phyloP scores from a whole-genome alignment of 2,113 vertebrate genomes.

The Rynchops niger region DNA sequence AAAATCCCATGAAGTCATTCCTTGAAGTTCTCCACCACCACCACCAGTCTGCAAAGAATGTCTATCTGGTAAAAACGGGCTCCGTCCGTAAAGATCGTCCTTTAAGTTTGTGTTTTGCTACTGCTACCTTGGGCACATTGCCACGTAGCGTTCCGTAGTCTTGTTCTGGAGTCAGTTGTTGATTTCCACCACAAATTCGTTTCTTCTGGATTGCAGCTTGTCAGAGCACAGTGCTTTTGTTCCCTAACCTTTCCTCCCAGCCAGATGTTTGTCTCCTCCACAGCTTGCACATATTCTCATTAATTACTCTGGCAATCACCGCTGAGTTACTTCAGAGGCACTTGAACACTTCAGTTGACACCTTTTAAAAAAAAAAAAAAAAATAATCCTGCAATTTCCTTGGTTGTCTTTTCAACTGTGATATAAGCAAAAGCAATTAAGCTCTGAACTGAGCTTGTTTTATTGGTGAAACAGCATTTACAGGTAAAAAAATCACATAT shows the following conservation, averaged over 20 bases:
- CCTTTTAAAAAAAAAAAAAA: not conserved
- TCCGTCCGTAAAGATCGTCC: not conserved
- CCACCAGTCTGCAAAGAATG: not conserved
- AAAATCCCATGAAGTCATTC: not conserved
- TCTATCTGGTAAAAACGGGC: not conserved
- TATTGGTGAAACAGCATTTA: not conserved
- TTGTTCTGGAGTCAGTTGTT: not conserved
- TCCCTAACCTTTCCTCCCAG: not conserved
- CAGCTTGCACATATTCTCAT: not conserved
- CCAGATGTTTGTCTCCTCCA: not conserved
- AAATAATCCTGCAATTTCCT: not conserved
- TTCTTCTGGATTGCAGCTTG: no score
- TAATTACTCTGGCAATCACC: not conserved
- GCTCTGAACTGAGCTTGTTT: not conserved
- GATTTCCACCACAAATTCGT: not conserved
- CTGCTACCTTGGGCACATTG: accelerated
- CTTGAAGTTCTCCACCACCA: not conserved
- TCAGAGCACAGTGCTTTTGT: not conserved
- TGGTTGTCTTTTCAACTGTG: not conserved
- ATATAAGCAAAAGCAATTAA: not conserved
- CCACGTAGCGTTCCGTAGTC: accelerated
- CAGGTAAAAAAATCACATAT: not conserved
- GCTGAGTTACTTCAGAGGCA: not conserved
- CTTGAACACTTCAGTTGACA: not conserved
- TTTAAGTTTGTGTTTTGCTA: not conserved